Base-by-base conservation (phyloP, 2,797 vertebrate species). In the Sphaeramia orbicularis region DNA sequence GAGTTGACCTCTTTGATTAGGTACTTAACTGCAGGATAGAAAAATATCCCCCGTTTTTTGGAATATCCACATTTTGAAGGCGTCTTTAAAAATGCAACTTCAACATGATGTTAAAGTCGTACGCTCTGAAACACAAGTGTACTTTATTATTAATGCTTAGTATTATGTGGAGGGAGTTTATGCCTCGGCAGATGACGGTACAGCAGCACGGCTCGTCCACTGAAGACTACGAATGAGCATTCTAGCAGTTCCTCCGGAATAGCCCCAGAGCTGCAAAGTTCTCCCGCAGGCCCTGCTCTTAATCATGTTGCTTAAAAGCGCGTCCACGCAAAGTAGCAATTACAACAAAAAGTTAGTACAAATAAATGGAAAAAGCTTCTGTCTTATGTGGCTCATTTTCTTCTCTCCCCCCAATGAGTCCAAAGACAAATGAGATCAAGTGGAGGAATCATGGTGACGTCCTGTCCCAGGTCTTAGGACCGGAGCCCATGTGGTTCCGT, bases 21-120 rank as follows among this genome's bases (percentile, higher is more conserved):
- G 60, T 44, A 65, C 24, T 53, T 41, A 42, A 16, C 47, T 61
- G 49, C 45, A 43, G 60, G 42, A 19, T 68, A 62, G 65, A 72
- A 74, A 86, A 87, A 85, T 64, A 80, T 58, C 59, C 73, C 57
- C 50, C 10, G n/a, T n/a, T 1, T 18, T 59, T 40, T 49, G 30
- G 10, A 1, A 36, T 21, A 30, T 71, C 40, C 9, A 32, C 9
- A 48, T 74, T 64, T 65, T 53, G 18, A 10, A 57, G 15, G 6
- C 65, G 24, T 44, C 19, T 47, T 62, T 68, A 12, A 13, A 71
- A 74, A 60, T 18, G 18, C 30, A 11, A 38, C 57, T 11, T 55
- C 18, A 38, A 8, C 10, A 41, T 8, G 38, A 41, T 53, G 44
- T 49, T 14, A 10, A 45, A 37, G 13, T 49, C 24, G 15, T 35